Evolutionary conservation across 2,888 invertebrate genomes (phyloP), one percentile per base, ranked within the genome.

Genomic region (Habroteleia sp.): DNA sequence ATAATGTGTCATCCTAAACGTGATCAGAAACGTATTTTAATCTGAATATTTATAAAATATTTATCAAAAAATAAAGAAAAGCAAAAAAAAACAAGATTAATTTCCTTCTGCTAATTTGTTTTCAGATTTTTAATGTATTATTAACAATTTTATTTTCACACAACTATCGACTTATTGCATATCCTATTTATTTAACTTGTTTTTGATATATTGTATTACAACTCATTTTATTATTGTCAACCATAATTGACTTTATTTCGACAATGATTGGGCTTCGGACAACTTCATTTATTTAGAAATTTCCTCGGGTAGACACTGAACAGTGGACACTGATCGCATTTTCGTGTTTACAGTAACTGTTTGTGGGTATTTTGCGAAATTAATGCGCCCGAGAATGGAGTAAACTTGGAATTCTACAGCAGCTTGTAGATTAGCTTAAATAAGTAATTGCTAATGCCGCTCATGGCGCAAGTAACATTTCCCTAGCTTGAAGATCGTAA

Each of bases 341-440:
- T 66, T 58, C 73, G 44, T 66, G 73, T 60, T 73, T 60, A 52
- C 27, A 50, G 35, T 39, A 42, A 50, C 60, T 75, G 58, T 75
- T 65, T 75, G 71, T 41, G 25, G 41, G 14, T 58, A 58, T 60
- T 75, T 75, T 58, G 50, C 13, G 58, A 71, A 71, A 75, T 71
- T 75, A 73, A 72, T 72, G 65, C 41, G 29, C 29, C 37, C 31
- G 46, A 71, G 65, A 71, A 75, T 66, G 42, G 71, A 71, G 52
- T 50, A 65, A 58, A 50, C 63, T 42, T 41, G 60, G 35, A 71
- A 60, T 65, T 71, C 60, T 46, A 23, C 62, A 73, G 71, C 56
- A 60, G 73, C 72, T 77, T 65, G 75, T 77, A 77, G 79, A 79
- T 79, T 79, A 79, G 72, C 60, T 72, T 80, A 76, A 80, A 80